Evolutionary conservation across 2,113 vertebrate species (phyloP).

Genomic region (Albula goreensis): DNA sequence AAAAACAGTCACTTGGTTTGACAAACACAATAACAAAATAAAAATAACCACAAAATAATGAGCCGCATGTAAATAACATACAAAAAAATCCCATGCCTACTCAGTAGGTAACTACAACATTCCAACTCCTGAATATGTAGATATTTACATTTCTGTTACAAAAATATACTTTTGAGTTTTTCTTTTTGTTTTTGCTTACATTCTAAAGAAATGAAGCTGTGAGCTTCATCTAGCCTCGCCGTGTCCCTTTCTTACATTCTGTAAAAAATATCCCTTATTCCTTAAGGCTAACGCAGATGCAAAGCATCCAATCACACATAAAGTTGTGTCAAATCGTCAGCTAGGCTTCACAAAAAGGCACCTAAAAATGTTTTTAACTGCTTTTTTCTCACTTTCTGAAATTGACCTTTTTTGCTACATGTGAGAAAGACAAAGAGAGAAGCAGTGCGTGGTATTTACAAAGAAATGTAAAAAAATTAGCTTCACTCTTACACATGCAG

Average conservation of each 20-base stretch:
- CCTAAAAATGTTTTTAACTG: conserved; percentile 83
- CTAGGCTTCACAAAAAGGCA: conserved; percentile 89
- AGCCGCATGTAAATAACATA: conserved; percentile 99
- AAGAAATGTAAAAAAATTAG: conserved; percentile 82
- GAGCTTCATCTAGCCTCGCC: conserved; percentile 67
- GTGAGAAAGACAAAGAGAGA: conserved; percentile 77
- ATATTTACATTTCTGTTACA: conserved; percentile 98
- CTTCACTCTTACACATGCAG: conserved; percentile 90
- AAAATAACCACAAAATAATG: conserved; percentile 98
- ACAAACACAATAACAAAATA: conserved; percentile 99
- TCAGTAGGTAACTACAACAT: conserved; percentile 99
- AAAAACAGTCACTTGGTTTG: conserved; percentile 97
- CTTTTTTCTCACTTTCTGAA: conserved; percentile 64
- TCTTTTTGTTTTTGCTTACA: conserved; percentile 82
- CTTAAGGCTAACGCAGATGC: conserved; percentile 89
- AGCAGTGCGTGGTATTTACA: conserved; percentile 91
- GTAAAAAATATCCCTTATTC: conserved; percentile 78
- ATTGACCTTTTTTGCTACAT: conserved; percentile 74
- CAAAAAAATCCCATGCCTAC: conserved; percentile 98
- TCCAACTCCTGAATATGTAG: conserved; percentile 97
- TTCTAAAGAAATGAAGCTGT: conserved; percentile 83
- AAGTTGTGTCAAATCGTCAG: conserved; percentile 70
- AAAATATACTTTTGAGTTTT: conserved; percentile 96
- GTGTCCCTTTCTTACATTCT: conserved; percentile 77
- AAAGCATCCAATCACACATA: conserved; percentile 80